A percentile compares a stretch with the other conserved stretches of the same genome.
Evolutionary conservation across 2,113 vertebrate species (phyloP).

Genomic region (Rallus limicola): DNA sequence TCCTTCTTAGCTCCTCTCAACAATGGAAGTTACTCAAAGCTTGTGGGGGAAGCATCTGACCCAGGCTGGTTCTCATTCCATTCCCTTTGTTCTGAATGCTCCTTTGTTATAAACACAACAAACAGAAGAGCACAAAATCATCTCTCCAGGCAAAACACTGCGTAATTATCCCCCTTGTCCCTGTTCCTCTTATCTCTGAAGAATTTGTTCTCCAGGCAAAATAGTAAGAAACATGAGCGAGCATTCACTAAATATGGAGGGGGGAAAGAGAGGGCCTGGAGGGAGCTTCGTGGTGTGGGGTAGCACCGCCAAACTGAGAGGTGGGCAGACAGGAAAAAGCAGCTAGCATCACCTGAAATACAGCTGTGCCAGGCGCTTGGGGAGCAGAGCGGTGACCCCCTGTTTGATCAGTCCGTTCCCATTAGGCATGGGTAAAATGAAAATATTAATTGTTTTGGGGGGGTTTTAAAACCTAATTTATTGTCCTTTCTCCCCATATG

Average conservation of each 20-base stretch:
- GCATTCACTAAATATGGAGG: neutral
- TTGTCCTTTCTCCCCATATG: neutral
- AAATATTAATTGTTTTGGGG: neutral
- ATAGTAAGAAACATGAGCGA: conserved; percentile 25
- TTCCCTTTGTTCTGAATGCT: conserved; percentile 49
- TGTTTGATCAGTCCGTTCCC: neutral
- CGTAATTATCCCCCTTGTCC: conserved; percentile 21
- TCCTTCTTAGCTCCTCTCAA: neutral
- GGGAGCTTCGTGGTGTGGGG: neutral
- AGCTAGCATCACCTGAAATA: neutral
- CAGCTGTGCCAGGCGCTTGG: neutral
- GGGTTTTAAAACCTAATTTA: neutral
- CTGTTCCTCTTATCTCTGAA: conserved; percentile 53
- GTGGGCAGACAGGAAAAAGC: neutral
- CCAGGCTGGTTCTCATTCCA: conserved; percentile 1
- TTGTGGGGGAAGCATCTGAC: conserved; percentile 44
- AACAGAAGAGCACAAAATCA: conserved; percentile 46
- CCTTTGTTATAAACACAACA: conserved; percentile 58
- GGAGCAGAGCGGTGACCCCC: neutral
- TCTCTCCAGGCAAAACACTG: conserved; percentile 30
- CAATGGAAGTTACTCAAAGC: conserved; percentile 33
- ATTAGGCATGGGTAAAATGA: neutral
- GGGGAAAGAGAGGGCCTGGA: neutral
- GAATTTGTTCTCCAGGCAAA: conserved; percentile 51
- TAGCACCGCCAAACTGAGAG: neutral